These are phyloP conservation scores for Hormaphis cornu DNA, from an alignment of 1,140 invertebrate genomes.

Conservation along the genomic window DNA sequence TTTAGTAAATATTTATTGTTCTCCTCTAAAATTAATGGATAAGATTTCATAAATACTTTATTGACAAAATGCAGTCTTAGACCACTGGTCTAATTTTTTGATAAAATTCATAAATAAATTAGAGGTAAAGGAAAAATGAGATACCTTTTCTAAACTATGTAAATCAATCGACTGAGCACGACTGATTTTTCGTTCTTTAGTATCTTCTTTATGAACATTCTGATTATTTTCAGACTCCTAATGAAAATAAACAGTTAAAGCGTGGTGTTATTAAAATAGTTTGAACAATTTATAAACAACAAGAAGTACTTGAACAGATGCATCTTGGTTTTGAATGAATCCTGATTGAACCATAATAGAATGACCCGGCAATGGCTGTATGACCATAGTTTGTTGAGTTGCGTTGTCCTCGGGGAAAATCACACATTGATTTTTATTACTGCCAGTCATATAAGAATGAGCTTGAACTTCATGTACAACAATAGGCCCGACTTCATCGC, in stretches of 20 bases:
- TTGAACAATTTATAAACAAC: not conserved
- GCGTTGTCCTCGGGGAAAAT: slow-evolving; percentile 10
- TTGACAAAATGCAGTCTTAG: too few species aligned
- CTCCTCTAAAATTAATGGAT: too few species aligned
- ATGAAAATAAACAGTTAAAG: not conserved
- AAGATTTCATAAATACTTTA: too few species aligned
- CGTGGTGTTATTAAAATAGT: not conserved
- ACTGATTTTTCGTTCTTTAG: slow-evolving; percentile 17
- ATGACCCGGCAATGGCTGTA: slow-evolving; percentile 23
- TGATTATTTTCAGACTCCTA: slow-evolving; percentile 3
- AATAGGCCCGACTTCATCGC: slow-evolving; percentile 24
- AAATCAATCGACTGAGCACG: slow-evolving; percentile 28
- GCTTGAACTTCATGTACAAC: slow-evolving; percentile 19
- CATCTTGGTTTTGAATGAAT: slow-evolving; percentile 11
- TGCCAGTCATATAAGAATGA: slow-evolving; percentile 4
- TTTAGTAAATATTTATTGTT: too few species aligned
- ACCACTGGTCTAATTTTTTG: too few species aligned
- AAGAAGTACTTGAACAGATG: not conserved
- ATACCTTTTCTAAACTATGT: slow-evolving; percentile 26
- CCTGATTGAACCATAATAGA: slow-evolving; percentile 18
- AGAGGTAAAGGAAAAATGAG: not conserved
- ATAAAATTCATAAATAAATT: too few species aligned
- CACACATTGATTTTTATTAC: not conserved
- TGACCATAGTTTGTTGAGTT: slow-evolving; percentile 20
- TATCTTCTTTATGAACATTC: slow-evolving; percentile 7